Evolutionary conservation across 2,113 vertebrate species (phyloP).

Genomic region (Apaloderma vittatum): DNA sequence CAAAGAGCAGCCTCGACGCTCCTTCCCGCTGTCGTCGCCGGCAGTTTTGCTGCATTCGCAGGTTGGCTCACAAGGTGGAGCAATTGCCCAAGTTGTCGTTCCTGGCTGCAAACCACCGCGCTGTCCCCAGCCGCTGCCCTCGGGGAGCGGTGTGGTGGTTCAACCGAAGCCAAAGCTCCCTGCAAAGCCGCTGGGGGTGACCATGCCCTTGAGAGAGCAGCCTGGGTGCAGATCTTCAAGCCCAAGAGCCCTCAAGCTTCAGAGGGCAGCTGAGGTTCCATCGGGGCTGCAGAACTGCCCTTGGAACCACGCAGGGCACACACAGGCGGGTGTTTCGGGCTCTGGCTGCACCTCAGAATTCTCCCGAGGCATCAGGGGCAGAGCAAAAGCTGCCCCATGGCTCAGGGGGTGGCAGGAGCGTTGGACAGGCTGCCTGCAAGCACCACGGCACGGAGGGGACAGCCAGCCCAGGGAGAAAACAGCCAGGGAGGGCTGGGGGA

Average conservation of each 20-base stretch:
- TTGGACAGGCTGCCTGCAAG: too few relatives aligned
- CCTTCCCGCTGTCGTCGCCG: rapidly evolving
- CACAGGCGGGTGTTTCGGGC: background rate
- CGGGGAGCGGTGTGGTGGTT: too few relatives aligned
- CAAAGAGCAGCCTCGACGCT: rapidly evolving
- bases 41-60: background rate
- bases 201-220: rapidly evolving
- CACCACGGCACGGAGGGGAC: background rate
- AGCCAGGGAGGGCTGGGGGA: background rate
- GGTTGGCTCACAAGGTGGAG: constrained; percentile 54
- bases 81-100: background rate
- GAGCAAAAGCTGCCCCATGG: background rate
- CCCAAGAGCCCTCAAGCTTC: background rate
- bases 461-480: background rate
- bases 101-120: rapidly evolving
- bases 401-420: background rate
- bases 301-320: background rate
- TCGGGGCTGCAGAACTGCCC: background rate
- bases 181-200: background rate
- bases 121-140: rapidly evolving
- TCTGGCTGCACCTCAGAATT: background rate
- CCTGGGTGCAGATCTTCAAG: rapidly evolving
- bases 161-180: too few relatives aligned
- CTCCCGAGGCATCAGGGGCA: rapidly evolving
- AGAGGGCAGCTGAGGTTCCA: background rate